phyloP scores from a whole-genome alignment of 23 tunicate genomes.

The Corella eumyota region DNA sequence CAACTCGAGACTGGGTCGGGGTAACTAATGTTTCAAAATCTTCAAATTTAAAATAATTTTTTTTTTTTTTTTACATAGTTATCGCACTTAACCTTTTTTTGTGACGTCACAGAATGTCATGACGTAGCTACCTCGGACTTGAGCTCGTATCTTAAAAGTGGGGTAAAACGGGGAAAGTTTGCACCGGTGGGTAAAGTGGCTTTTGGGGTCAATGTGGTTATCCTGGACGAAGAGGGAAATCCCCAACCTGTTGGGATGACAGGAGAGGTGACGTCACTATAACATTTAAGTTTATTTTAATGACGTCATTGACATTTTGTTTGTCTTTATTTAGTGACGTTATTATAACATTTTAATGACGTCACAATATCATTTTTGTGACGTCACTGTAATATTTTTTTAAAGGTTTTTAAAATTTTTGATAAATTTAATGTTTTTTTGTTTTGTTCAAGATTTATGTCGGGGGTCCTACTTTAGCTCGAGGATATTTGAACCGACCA shows the following conservation, averaged over 20 bases:
- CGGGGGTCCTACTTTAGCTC: slow-evolving; percentile 90
- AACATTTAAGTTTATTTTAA: not conserved
- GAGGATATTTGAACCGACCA: slow-evolving; percentile 88
- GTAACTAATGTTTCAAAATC: too few relatives aligned
- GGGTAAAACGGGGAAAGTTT: slow-evolving; percentile 43
- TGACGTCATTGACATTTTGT: too few relatives aligned
- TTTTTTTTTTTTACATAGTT: too few relatives aligned
- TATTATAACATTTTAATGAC: too few relatives aligned
- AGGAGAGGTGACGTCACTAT: slow-evolving; percentile 53
- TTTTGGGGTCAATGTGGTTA: slow-evolving; percentile 63
- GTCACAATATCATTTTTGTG: too few relatives aligned
- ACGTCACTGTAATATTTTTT: too few relatives aligned
- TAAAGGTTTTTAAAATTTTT: too few relatives aligned
- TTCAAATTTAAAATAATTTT: too few relatives aligned
- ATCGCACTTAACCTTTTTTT: too few relatives aligned
- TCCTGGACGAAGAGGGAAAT: slow-evolving; percentile 56
- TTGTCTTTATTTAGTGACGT: too few relatives aligned
- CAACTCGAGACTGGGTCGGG: too few relatives aligned
- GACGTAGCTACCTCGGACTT: slow-evolving; percentile 78
- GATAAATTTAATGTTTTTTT: too few relatives aligned
- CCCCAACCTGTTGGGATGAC: slow-evolving; percentile 77
- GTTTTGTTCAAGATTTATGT: slow-evolving; percentile 92
- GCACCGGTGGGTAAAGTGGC: slow-evolving; percentile 74
- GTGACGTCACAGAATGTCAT: slow-evolving; percentile 68
- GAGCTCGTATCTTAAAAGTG: slow-evolving; percentile 26